These are phyloP conservation scores for Drosophila acutilabella DNA, from an alignment of 2,888 invertebrate genomes.

Conservation along the genomic window DNA sequence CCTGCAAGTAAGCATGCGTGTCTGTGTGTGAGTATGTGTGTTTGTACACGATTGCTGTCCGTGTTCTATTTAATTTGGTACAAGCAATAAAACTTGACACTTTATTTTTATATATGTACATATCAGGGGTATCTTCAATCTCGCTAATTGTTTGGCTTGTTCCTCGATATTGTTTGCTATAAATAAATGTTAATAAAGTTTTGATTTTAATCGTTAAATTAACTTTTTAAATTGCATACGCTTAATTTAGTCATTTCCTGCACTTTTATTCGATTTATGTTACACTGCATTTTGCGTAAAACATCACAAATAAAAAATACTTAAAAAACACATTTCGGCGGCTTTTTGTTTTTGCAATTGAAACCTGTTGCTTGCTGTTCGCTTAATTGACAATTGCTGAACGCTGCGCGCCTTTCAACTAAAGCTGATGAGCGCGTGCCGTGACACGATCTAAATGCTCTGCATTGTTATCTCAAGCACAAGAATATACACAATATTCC, in stretches of 20 bases:
- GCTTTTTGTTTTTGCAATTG: not conserved
- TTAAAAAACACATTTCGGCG: not conserved
- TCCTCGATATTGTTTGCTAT: slow-evolving; percentile 15
- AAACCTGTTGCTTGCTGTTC: slow-evolving; percentile 16
- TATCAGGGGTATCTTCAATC: slow-evolving; percentile 14
- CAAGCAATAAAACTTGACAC: slow-evolving; percentile 2
- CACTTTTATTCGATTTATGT: not conserved
- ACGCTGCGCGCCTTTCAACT: not conserved
- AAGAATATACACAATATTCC: too few relatives aligned
- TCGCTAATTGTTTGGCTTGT: slow-evolving; percentile 15
- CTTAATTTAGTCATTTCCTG: slow-evolving; percentile 5
- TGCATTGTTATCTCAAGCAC: not conserved
- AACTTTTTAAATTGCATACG: not conserved
- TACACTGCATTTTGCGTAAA: slow-evolving; percentile 1
- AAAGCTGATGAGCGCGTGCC: slow-evolving; percentile 4
- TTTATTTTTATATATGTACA: slow-evolving; percentile 3
- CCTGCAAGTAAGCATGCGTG: not conserved
- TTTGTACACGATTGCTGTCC: slow-evolving; percentile 1
- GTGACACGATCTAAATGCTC: slow-evolving; percentile 6
- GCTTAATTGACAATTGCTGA: slow-evolving; percentile 14
- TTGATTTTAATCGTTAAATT: slow-evolving; percentile 3
- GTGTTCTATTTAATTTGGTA: slow-evolving; percentile 18
- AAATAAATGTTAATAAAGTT: slow-evolving; percentile 6
- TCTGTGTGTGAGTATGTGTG: not conserved
- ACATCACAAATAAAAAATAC: not conserved